These are phyloP conservation scores for Dichetophora obliterata DNA, from an alignment of 2,888 invertebrate species.

Conservation along the genomic window DNA sequence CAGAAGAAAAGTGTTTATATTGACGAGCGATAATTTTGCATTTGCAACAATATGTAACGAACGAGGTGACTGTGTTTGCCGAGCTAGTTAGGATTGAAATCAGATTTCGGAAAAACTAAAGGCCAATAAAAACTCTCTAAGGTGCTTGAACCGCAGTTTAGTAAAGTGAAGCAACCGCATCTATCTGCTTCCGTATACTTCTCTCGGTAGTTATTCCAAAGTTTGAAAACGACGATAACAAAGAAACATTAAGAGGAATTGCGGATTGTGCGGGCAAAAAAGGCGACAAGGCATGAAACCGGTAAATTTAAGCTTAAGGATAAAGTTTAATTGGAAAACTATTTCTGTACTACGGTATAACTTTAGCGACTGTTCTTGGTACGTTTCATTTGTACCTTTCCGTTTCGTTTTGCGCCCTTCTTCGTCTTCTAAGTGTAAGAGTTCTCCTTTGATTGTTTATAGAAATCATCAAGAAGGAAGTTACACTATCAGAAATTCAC, in stretches of 20 bases:
- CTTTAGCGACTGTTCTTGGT: slow-evolving; percentile 8
- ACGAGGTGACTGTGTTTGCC: not conserved
- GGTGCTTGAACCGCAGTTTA: not conserved
- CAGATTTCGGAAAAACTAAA: not conserved
- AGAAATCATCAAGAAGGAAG: too few species aligned
- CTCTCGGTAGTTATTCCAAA: too few species aligned
- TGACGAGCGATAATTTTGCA: not conserved
- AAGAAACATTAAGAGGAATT: slow-evolving; percentile 52
- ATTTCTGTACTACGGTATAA: slow-evolving; percentile 51
- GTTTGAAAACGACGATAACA: not conserved
- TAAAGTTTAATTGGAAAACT: slow-evolving; percentile 71
- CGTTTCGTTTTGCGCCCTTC: slow-evolving; percentile 50
- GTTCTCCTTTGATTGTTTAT: too few species aligned
- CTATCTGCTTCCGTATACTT: not conserved
- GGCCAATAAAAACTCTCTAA: not conserved
- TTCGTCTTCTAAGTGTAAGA: not conserved
- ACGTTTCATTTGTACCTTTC: slow-evolving; percentile 10
- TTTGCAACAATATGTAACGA: not conserved
- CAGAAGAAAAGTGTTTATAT: slow-evolving; percentile 5
- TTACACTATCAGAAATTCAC: too few species aligned
- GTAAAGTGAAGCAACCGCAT: not conserved
- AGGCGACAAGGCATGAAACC: slow-evolving; percentile 70
- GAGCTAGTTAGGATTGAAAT: too few species aligned
- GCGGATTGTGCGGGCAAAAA: slow-evolving; percentile 62
- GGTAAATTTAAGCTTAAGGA: slow-evolving; percentile 70